Base-by-base conservation (phyloP, 2,797 vertebrate species). In the Paramormyrops hopkinsi region DNA sequence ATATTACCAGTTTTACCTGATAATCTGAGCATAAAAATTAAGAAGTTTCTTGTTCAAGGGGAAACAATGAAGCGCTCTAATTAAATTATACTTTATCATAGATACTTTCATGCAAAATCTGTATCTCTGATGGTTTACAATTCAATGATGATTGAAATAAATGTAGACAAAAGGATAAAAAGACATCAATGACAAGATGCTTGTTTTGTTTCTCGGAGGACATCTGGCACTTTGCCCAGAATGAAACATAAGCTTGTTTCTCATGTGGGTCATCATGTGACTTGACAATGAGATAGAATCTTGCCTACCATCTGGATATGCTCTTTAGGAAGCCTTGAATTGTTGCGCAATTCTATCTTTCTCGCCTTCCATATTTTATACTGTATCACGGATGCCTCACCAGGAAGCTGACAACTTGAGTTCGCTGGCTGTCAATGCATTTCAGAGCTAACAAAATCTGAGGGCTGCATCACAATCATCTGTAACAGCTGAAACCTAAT, bases 191-290 rank as follows among this genome's bases (percentile, higher is more conserved):
- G n/a, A 22, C 82, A 84, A 25, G 46, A 84, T 84, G 82, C 46
- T 44, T 51, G 46, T 29, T 84, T 84, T 84, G 19, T 51, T 84
- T 51, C 44, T 84, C 82, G 7, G 17, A 83, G 44, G 53, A n/a
- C 85, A 29, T 59, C 51, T 56, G 85, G 50, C 85, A 59, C 53
- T 22, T 19, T 41, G 53, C 50, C 53, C 51, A 56, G 85, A 54
- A 48, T 84, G 82, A 59, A 87, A 51, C 65, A 53, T 86, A 86
- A 87, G 85, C 50, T 54, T 56, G 56, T 56, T 87, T 29, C 29
- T 56, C 46, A 29, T 37, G 50, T 56, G 51, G 25, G 85, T 87
- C 53, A 54, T 41, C 51, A 56, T 37, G 53, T 54, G 53, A 48
- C 50, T 86, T 56, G 19, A 83, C 79, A 83, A 83, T 83, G 46